These are phyloP conservation scores for Nephrotoma guestfalica DNA, from an alignment of 2,888 invertebrate genomes.

Conservation along the genomic window DNA sequence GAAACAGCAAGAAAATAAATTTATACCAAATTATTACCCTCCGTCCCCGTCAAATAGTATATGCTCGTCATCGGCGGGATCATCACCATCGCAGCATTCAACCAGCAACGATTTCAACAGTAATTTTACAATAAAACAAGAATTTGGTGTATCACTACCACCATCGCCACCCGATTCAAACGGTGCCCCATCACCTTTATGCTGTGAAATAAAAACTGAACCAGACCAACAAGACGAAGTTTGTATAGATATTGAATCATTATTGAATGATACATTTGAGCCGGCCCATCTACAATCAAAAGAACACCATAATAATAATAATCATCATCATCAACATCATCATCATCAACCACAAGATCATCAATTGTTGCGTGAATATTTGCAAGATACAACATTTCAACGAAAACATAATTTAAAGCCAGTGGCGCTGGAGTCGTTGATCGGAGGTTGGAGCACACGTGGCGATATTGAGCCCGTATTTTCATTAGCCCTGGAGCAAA, in stretches of 20 bases:
- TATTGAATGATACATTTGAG: constrained; percentile 19
- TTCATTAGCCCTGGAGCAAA: constrained; percentile 73
- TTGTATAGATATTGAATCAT: constrained; percentile 25
- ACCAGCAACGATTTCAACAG: constrained; percentile 21
- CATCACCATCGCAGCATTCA: constrained; percentile 25
- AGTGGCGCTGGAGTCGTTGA: constrained; percentile 51
- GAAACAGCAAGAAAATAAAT: background rate
- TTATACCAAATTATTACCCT: constrained; percentile 7
- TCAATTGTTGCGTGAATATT: constrained; percentile 61
- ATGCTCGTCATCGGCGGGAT: constrained; percentile 10
- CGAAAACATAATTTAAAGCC: constrained; percentile 69
- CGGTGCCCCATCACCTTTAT: constrained; percentile 35
- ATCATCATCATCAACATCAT: constrained; percentile 14
- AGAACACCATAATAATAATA: constrained; percentile 42
- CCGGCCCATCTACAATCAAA: constrained; percentile 28
- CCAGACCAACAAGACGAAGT: constrained; percentile 26
- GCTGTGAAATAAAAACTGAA: constrained; percentile 27
- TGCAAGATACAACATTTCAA: constrained; percentile 74
- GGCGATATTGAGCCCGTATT: constrained; percentile 72
- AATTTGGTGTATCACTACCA: constrained; percentile 36
- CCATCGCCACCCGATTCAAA: constrained; percentile 46
- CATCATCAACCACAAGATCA: constrained; percentile 43
- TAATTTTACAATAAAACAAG: constrained; percentile 32
- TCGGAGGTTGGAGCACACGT: constrained; percentile 39
- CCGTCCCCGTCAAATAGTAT: constrained; percentile 9